Evolutionary conservation across 1,140 invertebrate species (phyloP), one percentile per base, ranked within the genome.

Genomic region (Ericerus pela): DNA sequence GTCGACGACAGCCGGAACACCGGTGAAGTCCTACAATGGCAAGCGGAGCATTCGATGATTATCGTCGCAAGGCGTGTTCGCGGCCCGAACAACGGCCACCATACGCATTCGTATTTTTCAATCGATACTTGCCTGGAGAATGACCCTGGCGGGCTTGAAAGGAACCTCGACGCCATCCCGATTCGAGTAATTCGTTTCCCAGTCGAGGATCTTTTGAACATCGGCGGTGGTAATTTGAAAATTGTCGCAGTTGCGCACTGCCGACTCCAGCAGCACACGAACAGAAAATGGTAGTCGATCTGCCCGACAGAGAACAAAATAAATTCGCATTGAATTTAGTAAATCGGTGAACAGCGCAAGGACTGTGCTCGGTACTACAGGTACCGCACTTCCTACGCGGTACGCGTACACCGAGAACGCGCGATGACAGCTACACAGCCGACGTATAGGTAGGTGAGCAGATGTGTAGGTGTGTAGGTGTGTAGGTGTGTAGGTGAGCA

Each of bases 231-330:
- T 78, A 5, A 90, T 79, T 69, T 94, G 88, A 67, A 97, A 96
- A 62, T 89, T 85, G 73, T 99, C 95, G 71, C 94, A 98, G 73
- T 95, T 94, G 55, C 96, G 74, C 0, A 99, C 81, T 28, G 90
- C 91, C 6, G 93, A 93, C 73, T 99, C 96, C 62, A 99, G 72
- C 1, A 99, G 73, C 6, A 97, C 83, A 66, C 92, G 75, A 53
- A 99, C 86, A 3, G 90, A 96, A 72, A 81, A 97, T 1, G 96
- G 96, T n/a, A 98, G 72, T 62, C 76, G 76, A 56, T 79, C 84
- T 84, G 65, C 11, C 75, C 73, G 27, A 55, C 26, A 55, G 16
- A 38, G 26, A 3, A 31, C 14, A 58, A 29, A 59, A 55, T 36
- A 60, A 43, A 59, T n/a, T n/a, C n/a, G n/a, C n/a, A 47, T 24